These are phyloP conservation scores for Andrena bucephala DNA, from an alignment of 2,888 invertebrate genomes.

Conservation along the genomic window DNA sequence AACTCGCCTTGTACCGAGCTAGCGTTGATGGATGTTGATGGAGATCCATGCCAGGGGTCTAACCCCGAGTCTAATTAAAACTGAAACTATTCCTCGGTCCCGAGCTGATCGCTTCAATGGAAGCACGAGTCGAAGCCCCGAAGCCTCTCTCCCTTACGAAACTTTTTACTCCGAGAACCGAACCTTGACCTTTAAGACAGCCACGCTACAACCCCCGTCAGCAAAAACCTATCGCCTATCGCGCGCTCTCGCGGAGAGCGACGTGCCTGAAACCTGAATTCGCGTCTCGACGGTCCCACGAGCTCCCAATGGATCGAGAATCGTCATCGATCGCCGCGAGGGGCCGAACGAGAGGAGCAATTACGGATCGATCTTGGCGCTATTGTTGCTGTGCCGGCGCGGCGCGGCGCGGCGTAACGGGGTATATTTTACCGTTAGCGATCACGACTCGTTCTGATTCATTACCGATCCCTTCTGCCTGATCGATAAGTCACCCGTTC, in stretches of 20 bases:
- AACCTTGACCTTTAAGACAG: no score
- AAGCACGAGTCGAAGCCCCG: no score
- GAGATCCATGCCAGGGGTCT: no score
- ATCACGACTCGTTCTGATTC: conserved; percentile 77
- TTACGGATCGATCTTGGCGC: conserved; percentile 52
- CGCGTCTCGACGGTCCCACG: not conserved
- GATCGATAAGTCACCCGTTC: conserved; percentile 64
- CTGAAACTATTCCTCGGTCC: no score
- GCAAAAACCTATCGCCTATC: not conserved
- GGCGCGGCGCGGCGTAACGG: conserved; percentile 72
- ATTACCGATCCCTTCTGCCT: conserved; percentile 73
- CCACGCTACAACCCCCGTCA: not conserved
- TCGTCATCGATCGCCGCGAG: conserved; percentile 39
- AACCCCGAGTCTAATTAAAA: no score
- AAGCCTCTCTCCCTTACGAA: no score
- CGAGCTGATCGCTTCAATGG: no score
- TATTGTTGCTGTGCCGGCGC: conserved; percentile 44
- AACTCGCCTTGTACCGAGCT: no score
- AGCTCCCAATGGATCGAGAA: not conserved
- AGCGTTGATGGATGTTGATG: no score
- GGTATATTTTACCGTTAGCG: conserved; percentile 79
- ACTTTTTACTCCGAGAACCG: no score
- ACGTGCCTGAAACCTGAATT: not conserved
- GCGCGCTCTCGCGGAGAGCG: not conserved
- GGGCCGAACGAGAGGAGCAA: conserved; percentile 41